Base-by-base conservation (phyloP, 92 coral and sea anemone genomes). In the Zoanthus solanderi region DNA sequence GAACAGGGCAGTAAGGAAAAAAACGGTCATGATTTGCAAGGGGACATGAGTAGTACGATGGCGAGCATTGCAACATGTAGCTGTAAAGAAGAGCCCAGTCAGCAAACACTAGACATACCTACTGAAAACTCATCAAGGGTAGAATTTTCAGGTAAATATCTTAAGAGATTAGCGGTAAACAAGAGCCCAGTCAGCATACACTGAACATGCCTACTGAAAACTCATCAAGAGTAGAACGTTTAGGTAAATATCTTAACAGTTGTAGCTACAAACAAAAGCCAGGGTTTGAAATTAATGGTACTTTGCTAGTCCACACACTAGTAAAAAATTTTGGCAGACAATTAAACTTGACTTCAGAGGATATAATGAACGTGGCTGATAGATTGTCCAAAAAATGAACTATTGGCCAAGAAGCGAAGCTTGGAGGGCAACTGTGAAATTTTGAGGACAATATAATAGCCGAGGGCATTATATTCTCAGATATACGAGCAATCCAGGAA, bases 31-130 rank as follows among this genome's bases (percentile, higher is more conserved):
- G 53, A 37, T 57, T 79, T 60, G 72, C 52, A 37, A 46, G 58
- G 23, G 31, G 75, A 52, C 18, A 16, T 29, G 8, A 58, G 60
- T 5, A 53, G 75, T 66, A 66, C 63, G 5, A 66, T 81, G 85
- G 75, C 52, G 6, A 29, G 57, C 61, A 81, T 81, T 66, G 85
- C 85, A 28, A 81, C 85, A 18, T 81, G 85, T 30, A 81, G 85
- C 74, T 81, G 85, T 66, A 81, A 46, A 31, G 45, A 45, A 18
- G 85, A 46, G n/a, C 65, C 75, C 58, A 67, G 85, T 48, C 76
- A 65, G 17, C 75, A 81, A 53, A 66, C 85, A 29, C 60, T 81
- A n/a, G 75, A 66, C 58, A 46, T 47, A 44, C 85, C 28, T 11
- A 81, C 75, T 10, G 85, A 60, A 46, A 58, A 81, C 52, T 65